Percentiles rank a stretch among this genome's conserved stretches.
phyloP scores from a whole-genome alignment of 2,797 vertebrate genomes.

The Falco biarmicus region DNA sequence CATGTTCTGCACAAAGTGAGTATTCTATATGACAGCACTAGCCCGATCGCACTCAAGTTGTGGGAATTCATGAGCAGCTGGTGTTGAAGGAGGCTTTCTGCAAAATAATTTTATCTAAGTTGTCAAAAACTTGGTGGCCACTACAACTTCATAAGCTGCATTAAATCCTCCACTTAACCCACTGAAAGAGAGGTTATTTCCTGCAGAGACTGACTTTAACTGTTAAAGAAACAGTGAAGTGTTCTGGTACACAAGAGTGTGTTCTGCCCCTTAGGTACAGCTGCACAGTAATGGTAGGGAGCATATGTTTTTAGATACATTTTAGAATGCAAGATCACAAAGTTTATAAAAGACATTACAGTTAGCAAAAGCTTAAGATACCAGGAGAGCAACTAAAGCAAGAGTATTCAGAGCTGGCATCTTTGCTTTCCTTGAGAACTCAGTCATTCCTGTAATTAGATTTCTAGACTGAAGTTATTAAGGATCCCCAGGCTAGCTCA shows the following conservation, averaged over 20 bases:
- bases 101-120: background rate
- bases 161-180: background rate
- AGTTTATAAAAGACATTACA: background rate
- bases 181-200: background rate
- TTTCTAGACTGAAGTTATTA: background rate
- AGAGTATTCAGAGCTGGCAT: background rate
- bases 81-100: background rate
- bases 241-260: background rate
- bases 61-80: background rate
- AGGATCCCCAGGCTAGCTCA: conserved; percentile 13
- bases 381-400: background rate
- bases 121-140: background rate
- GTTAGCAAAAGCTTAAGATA: background rate
- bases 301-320: background rate
- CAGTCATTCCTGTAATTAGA: conserved; percentile 31
- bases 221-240: background rate
- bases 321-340: background rate
- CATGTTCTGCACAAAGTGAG: background rate
- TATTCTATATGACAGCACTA: background rate
- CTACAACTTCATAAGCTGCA: background rate
- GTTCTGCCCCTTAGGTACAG: background rate
- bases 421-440: background rate
- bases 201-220: background rate
- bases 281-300: background rate
- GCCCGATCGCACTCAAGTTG: background rate